Evolutionary conservation across 2,797 vertebrate genomes (phyloP).

Genomic region (Girardinus metallicus): DNA sequence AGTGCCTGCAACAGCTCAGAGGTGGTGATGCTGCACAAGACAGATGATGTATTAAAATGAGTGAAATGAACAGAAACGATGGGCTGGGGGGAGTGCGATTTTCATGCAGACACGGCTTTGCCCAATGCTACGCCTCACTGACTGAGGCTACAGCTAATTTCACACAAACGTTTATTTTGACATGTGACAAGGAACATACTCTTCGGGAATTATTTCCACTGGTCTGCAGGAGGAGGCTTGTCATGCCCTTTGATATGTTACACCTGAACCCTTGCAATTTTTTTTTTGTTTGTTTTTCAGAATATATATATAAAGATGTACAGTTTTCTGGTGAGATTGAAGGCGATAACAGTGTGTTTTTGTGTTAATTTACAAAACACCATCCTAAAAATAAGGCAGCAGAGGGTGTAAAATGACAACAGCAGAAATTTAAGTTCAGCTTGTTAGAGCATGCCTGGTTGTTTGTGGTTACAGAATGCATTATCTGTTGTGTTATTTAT

Average conservation of each 20-base stretch:
- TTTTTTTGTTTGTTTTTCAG: slow-evolving; percentile 29
- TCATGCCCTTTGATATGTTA: slow-evolving; percentile 48
- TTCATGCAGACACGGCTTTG: slow-evolving; percentile 44
- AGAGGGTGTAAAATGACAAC: neutral
- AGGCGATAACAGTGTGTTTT: neutral
- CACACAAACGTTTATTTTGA: slow-evolving; percentile 74
- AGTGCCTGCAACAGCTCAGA: slow-evolving; percentile 47
- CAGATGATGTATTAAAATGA: slow-evolving; percentile 30
- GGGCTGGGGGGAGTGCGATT: slow-evolving; percentile 13
- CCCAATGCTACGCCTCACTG: slow-evolving; percentile 68
- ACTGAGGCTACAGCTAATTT: slow-evolving; percentile 68
- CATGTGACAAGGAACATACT: slow-evolving; percentile 70
- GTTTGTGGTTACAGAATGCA: neutral
- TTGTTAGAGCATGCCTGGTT: neutral
- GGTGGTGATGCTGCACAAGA: slow-evolving; percentile 27
- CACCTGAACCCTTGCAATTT: slow-evolving; percentile 17
- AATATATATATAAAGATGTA: slow-evolving; percentile 33
- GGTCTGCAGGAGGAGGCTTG: slow-evolving; percentile 56
- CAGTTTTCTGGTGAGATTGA: slow-evolving; percentile 29
- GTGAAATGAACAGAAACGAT: slow-evolving; percentile 12
- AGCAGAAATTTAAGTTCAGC: neutral
- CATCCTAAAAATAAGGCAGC: neutral
- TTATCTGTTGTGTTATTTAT: neutral
- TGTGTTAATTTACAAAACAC: neutral
- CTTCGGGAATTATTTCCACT: slow-evolving; percentile 60